phyloP scores from a whole-genome alignment of 2,113 vertebrate genomes.

The Gallinago media region DNA sequence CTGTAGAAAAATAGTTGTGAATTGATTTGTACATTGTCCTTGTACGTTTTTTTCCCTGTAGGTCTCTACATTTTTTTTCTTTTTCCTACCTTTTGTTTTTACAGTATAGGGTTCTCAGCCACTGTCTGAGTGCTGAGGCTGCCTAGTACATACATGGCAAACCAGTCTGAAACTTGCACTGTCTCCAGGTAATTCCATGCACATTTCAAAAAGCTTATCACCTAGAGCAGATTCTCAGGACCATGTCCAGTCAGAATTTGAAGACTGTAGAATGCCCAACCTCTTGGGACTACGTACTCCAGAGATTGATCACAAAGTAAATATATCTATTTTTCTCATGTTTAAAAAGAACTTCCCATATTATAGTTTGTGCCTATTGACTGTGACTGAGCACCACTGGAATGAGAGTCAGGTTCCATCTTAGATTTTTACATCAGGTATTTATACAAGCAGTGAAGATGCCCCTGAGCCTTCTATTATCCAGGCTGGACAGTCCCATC shows the following conservation, averaged over 20 bases:
- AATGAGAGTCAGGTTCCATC: not conserved
- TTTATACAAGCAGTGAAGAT: not conserved
- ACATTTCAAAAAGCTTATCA: not conserved
- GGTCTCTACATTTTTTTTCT: not conserved
- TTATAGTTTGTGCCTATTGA: not conserved
- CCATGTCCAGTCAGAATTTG: not conserved
- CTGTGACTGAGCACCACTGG: not conserved
- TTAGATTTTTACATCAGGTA: not conserved
- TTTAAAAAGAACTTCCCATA: not conserved
- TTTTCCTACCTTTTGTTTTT: not conserved
- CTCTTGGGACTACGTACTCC: not conserved
- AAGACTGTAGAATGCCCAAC: accelerated
- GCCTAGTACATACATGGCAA: not conserved
- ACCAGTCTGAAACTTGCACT: not conserved
- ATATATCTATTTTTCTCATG: accelerated
- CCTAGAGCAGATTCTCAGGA: accelerated
- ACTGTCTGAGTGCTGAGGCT: not conserved
- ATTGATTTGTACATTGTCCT: not conserved
- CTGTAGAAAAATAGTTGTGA: not conserved
- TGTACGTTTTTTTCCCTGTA: accelerated
- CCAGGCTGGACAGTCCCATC: not conserved
- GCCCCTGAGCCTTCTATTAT: not conserved
- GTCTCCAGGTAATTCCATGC: not conserved
- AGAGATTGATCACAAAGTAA: not conserved
- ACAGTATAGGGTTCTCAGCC: not conserved